phyloP scores from a whole-genome alignment of 2,113 vertebrate species.

The Strix uralensis region DNA sequence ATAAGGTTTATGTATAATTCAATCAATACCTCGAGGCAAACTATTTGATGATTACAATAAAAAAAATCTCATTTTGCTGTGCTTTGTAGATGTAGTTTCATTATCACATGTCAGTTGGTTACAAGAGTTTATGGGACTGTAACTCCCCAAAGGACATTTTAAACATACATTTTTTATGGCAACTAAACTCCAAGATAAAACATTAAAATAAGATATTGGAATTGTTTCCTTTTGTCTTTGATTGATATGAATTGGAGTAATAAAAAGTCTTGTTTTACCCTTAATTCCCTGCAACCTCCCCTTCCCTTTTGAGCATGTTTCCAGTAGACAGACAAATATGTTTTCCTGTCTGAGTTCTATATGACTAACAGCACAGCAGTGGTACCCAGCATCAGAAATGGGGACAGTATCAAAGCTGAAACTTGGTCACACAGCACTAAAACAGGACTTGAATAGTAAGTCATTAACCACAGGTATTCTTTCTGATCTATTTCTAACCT shows the following conservation, averaged over 20 bases:
- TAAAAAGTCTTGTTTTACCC: not conserved
- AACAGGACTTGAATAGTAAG: not conserved
- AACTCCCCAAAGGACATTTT: conserved; percentile 67
- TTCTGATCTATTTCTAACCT: not conserved
- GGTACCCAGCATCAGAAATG: not conserved
- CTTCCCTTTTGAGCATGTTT: not conserved
- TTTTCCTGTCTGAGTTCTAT: not conserved
- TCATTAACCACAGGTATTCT: not conserved
- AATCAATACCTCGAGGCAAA: conserved; percentile 64
- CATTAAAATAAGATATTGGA: conserved; percentile 72
- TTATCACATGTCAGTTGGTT: conserved; percentile 64
- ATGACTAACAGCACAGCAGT: not conserved
- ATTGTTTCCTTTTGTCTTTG: conserved; percentile 66
- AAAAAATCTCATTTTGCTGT: conserved; percentile 66
- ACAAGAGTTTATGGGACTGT: conserved; percentile 71
- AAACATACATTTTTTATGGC: conserved; percentile 69
- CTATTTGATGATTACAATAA: conserved; percentile 73
- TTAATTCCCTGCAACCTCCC: not conserved
- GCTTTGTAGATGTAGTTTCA: conserved; percentile 69
- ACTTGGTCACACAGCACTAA: not conserved
- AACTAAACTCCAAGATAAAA: conserved; percentile 71
- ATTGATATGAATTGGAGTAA: conserved; percentile 59
- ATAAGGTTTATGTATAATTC: conserved; percentile 71
- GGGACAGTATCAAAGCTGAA: not conserved
- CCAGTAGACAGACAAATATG: not conserved